Evolutionary conservation across 2,113 vertebrate species (phyloP).

Genomic region (Athene noctua): DNA sequence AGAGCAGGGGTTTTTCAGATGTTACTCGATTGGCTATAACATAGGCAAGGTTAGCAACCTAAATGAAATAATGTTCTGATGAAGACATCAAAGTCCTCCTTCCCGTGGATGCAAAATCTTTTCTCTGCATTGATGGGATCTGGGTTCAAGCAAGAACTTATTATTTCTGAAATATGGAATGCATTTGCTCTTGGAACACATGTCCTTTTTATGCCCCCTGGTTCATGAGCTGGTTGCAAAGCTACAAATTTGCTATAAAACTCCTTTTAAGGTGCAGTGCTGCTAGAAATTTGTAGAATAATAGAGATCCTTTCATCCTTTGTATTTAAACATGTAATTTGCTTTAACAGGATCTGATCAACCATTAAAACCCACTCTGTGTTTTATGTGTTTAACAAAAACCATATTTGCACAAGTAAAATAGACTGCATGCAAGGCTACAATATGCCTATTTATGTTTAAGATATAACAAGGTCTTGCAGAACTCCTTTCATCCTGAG

Average conservation of each 20-base stretch:
- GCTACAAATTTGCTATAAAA: slow-evolving; percentile 69
- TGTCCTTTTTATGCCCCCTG: slow-evolving; percentile 54
- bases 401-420: slow-evolving; percentile 38
- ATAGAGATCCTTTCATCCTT: slow-evolving; percentile 62
- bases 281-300: slow-evolving; percentile 68
- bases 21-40: not conserved
- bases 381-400: slow-evolving; percentile 66
- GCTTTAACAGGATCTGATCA: slow-evolving; percentile 50
- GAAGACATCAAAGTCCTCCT: not conserved
- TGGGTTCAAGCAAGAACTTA: slow-evolving; percentile 35
- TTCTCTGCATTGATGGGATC: not conserved
- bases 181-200: slow-evolving; percentile 59
- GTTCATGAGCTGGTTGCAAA: slow-evolving; percentile 59
- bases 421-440: slow-evolving; percentile 12
- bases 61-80: not conserved
- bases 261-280: slow-evolving; percentile 54
- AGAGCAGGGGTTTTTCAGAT: not conserved
- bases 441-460: slow-evolving; percentile 20
- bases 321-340: slow-evolving; percentile 66
- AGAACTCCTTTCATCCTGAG: not conserved
- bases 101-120: not conserved
- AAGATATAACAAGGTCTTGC: not conserved
- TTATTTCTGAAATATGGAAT: slow-evolving; percentile 68
- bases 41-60: not conserved
- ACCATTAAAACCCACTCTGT: slow-evolving; percentile 47